Percentiles rank a stretch among this genome's conserved stretches.
Evolutionary conservation across 2,797 vertebrate genomes (phyloP).

Genomic region (Gymnocypris eckloni): DNA sequence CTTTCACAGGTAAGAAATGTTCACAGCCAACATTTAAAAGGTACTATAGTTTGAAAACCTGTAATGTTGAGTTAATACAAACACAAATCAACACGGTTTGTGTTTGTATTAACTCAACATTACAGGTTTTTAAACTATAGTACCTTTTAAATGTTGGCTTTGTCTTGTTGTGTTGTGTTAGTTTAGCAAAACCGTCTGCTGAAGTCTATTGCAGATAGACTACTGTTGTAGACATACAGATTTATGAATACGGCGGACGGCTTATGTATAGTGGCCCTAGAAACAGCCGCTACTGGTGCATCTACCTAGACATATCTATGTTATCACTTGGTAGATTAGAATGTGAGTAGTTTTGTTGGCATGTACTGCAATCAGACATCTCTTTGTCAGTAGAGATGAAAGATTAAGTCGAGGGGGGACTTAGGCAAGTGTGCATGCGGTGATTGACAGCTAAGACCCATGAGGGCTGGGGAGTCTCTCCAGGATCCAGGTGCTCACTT

Average conservation of each 20-base stretch:
- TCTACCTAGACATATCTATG: background rate
- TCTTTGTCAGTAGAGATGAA: constrained; percentile 41
- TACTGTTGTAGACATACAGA: background rate
- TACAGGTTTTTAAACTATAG: background rate
- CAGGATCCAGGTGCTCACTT: constrained; percentile 87
- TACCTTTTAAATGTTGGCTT: background rate
- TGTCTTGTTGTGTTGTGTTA: background rate
- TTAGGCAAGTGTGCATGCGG: constrained; percentile 18
- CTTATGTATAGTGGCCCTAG: background rate
- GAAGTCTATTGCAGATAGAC: background rate
- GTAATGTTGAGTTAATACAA: no score
- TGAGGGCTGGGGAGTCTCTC: constrained; percentile 78
- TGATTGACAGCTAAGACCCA: constrained; percentile 50
- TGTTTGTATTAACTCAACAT: background rate
- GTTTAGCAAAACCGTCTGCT: background rate
- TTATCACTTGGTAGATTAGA: constrained; percentile 35
- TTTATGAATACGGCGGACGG: background rate
- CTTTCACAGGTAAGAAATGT: background rate
- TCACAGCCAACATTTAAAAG: no score
- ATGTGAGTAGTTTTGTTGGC: constrained; percentile 44
- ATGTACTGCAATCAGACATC: constrained; percentile 49
- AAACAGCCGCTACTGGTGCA: background rate
- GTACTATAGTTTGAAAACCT: no score
- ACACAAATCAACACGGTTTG: background rate
- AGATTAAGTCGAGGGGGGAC: constrained; percentile 14